A percentile compares a stretch with the other conserved stretches of the same genome.
Evolutionary conservation across 2,888 invertebrate species (phyloP).

Genomic region (Prenolepis imparis): DNA sequence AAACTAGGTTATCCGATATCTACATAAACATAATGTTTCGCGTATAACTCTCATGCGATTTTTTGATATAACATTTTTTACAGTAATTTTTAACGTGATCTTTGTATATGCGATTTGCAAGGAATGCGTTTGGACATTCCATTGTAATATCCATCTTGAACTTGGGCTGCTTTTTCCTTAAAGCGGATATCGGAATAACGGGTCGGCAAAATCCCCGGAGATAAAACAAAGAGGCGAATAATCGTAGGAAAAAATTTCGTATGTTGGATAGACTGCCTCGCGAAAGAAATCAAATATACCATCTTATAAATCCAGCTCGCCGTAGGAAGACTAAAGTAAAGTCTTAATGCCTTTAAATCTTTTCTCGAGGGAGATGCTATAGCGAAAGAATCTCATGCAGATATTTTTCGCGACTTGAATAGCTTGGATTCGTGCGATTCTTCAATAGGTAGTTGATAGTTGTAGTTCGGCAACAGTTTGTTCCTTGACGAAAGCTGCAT

Average conservation of each 20-base stretch:
- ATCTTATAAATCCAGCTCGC: conserved; percentile 52
- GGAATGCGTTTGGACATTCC: conserved; percentile 18
- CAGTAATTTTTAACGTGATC: conserved; percentile 20
- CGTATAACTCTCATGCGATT: neutral
- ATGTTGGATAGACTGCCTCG: conserved; percentile 16
- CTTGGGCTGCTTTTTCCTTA: conserved; percentile 25
- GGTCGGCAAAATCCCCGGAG: conserved; percentile 39
- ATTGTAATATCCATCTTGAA: conserved; percentile 18
- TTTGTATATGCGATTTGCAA: neutral
- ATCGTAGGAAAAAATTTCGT: conserved; percentile 10
- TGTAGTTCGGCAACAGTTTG: neutral
- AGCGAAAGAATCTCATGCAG: conserved; percentile 9
- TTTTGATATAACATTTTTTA: neutral
- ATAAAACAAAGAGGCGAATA: conserved; percentile 38
- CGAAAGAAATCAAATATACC: conserved; percentile 37
- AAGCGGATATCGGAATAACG: conserved; percentile 38
- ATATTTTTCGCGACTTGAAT: neutral
- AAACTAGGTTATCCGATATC: neutral
- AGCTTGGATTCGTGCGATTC: neutral
- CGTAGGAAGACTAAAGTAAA: neutral
- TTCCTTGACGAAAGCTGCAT: neutral
- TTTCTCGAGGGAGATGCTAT: conserved; percentile 23
- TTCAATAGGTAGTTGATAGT: neutral
- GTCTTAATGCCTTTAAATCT: conserved; percentile 55
- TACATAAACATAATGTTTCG: neutral